Evolutionary conservation across 92 coral and sea anemone genomes (phyloP), one percentile per base, ranked within the genome.

Genomic region (Porites divaricata): DNA sequence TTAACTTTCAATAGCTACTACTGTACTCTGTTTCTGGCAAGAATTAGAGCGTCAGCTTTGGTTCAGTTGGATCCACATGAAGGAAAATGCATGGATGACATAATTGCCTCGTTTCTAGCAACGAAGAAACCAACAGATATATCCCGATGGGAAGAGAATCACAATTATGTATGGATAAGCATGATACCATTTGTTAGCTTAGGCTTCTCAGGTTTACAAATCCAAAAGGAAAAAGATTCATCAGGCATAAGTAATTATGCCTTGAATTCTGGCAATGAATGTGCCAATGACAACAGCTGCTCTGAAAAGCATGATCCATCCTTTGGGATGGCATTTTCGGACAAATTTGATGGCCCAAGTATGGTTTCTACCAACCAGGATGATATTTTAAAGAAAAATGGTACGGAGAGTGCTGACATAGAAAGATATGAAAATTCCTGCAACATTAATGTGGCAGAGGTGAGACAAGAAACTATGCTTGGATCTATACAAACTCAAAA

Each of bases 81-180:
- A 61, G 74, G 68, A 54, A 22, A 81, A 66, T 59, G 81, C 84
- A 85, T 94, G 17, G 91, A 94, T 58, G 86, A 88, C 41, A 67
- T 89, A 53, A 75, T 94, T 7, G 87, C 72, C 51, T 24, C 56
- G n/a, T 94, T 94, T 76, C 74, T 94, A 80, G 48, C 35, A 54
- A 72, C 82, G 77, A 89, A 92, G 75, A 80, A 82, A 11, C 92
- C 98, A 14, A 64, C 35, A 2, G 94, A 94, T 10, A 78, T 94
- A 11, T 92, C 98, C 24, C 69, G 12, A 1, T 94, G 92, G 92
- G 98, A 94, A 24, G 98, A 92, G 74, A 72, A 81, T 21, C 98
- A 94, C 86, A 92, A 92, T 66, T 94, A 92, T 90, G 98, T 94
- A 2, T 94, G 98, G 98, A 88, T 94, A 1, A 92, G 89, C 6